A percentile compares a stretch with the other conserved stretches of the same genome.
phyloP scores from a whole-genome alignment of 35 echinoderm and acorn worm genomes.

The Heliocidaris erythrogramma region DNA sequence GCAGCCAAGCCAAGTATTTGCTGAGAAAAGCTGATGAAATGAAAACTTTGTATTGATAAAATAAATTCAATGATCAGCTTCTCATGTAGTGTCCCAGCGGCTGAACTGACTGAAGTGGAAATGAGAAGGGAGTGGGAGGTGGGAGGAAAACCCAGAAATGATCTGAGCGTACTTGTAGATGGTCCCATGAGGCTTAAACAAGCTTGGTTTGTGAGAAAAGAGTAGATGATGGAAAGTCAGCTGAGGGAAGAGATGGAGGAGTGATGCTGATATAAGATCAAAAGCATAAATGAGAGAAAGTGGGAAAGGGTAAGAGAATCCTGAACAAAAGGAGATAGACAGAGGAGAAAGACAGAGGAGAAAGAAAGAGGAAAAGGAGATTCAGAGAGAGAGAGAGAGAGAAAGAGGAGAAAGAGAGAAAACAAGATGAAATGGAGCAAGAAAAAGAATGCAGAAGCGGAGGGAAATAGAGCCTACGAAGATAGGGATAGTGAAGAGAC shows the following conservation, averaged over 20 bases:
- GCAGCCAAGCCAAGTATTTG: background rate
- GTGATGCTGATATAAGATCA: background rate
- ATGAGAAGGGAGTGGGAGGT: background rate
- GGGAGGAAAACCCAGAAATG: background rate
- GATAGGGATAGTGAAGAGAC: background rate
- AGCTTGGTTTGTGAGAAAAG: background rate
- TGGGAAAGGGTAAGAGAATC: background rate
- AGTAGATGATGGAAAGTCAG: background rate
- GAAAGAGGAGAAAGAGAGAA: background rate
- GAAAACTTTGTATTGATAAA: conserved; percentile 10
- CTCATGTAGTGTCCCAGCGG: background rate
- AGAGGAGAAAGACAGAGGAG: background rate
- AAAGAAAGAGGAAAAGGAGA: background rate
- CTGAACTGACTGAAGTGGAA: background rate
- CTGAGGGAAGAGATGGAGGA: background rate
- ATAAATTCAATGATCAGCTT: background rate
- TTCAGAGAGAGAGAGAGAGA: background rate
- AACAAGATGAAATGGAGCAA: background rate
- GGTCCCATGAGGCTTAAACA: background rate
- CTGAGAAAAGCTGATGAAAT: conserved; percentile 29
- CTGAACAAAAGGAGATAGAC: too few relatives aligned
- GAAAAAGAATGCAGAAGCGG: background rate
- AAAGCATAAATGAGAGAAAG: background rate
- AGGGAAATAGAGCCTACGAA: background rate
- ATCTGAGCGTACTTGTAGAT: background rate